Evolutionary conservation across 53 echinoderm and acorn worm genomes (phyloP).

Genomic region (Echinometra lucunter): DNA sequence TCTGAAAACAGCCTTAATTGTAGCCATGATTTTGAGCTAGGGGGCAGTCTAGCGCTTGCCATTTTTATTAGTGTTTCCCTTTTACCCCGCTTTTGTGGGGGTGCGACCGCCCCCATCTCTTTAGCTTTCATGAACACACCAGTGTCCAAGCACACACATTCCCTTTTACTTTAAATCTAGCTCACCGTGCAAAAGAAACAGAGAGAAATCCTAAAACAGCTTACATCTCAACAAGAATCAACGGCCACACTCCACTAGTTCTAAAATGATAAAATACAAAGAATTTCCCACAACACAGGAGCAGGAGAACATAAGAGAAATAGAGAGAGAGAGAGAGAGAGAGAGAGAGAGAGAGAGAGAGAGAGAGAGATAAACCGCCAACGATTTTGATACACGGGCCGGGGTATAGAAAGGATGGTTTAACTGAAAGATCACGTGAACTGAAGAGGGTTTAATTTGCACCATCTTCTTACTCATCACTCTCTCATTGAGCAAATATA

Average conservation of each 20-base stretch:
- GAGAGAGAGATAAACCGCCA: background rate
- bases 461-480: slow-evolving; percentile 13
- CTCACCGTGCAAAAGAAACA: background rate
- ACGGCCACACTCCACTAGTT: background rate
- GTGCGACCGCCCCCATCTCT: no score
- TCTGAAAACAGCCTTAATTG: no score
- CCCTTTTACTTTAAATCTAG: background rate
- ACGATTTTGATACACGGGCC: background rate
- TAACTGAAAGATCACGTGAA: slow-evolving; percentile 17
- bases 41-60: no score
- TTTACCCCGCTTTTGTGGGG: no score
- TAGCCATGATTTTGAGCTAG: background rate
- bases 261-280: background rate
- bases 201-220: background rate
- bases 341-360: no score
- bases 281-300: background rate
- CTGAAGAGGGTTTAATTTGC: slow-evolving; percentile 43
- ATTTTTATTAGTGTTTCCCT: no score
- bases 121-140: background rate
- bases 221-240: background rate
- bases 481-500: background rate
- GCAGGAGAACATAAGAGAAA: no score
- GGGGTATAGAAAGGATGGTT: background rate
- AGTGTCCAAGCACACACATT: background rate
- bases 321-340: no score